A percentile compares a stretch with the other conserved stretches of the same genome.
Conservation (phyloP, 2,113 vertebrate genomes). For the Hydrolagus affinis region DNA sequence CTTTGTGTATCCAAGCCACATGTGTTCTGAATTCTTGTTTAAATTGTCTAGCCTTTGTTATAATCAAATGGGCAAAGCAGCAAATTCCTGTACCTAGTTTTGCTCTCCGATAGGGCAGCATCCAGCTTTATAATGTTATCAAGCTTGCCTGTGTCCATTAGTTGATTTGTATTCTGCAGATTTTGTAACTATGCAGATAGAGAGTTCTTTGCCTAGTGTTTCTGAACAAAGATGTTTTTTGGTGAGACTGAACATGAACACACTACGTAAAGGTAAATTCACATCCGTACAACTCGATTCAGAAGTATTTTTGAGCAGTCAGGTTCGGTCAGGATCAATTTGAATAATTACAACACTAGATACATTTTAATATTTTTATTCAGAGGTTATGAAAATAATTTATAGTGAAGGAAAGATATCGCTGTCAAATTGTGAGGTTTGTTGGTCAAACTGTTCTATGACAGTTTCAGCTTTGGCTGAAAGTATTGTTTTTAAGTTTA, state of each 20-base stretch:
- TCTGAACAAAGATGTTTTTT: not conserved
- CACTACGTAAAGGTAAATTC: slow-evolving; percentile 3
- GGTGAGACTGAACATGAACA: not conserved
- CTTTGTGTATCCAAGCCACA: slow-evolving; percentile 5
- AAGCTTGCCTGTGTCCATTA: slow-evolving; percentile 56
- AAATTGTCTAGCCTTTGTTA: not conserved
- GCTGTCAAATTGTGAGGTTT: slow-evolving; percentile 27
- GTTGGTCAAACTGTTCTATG: not conserved
- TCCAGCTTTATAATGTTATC: slow-evolving; percentile 35
- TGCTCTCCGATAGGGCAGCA: slow-evolving; percentile 11
- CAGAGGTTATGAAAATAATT: slow-evolving; percentile 28
- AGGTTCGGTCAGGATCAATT: slow-evolving; percentile 7
- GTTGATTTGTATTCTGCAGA: slow-evolving; percentile 56
- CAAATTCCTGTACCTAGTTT: not conserved
- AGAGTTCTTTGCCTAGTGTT: slow-evolving; percentile 14
- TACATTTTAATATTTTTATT: slow-evolving; percentile 32
- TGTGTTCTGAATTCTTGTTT: not conserved
- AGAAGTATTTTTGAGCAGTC: not conserved
- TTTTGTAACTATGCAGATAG: slow-evolving; percentile 66
- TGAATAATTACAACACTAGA: not conserved
- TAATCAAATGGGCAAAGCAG: slow-evolving; percentile 22
- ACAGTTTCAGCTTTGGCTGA: slow-evolving; percentile 9
- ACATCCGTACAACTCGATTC: slow-evolving; percentile 15
- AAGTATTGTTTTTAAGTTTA: not conserved
- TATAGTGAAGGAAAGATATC: slow-evolving; percentile 27